Base-by-base conservation (phyloP, 2,797 vertebrate species). In the Scyliorhinus canicula region DNA sequence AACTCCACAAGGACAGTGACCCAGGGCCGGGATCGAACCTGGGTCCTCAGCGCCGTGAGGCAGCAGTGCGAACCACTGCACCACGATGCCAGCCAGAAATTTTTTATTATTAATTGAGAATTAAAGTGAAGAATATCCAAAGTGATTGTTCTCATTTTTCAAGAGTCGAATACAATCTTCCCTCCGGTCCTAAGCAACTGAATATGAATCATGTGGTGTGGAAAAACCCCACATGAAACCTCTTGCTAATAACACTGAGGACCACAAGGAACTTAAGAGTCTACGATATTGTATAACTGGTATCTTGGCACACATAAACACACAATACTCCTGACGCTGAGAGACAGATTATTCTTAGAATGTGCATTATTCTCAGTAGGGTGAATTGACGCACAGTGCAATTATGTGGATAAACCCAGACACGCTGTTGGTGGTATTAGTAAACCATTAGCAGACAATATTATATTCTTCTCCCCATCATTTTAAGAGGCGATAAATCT, bases 301-400 rank as follows among this genome's bases (percentile, higher is more conserved):
- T 60, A 65, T 9, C 88, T 91, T 60, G 60, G n/a, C 26, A 31
- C 19, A 44, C 19, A 44, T 28, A 65, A 91, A 91, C 88, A 63
- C 88, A 91, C 88, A 91, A 91, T 91, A 63, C 88, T 65, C 88
- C 60, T 44, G 88, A 60, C 7, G 40, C 60, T 28, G 12, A 91
- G 21, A 91, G 60, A 65, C n/a, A 63, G 21, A 65, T 91, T 91
- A 91, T 91, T 65, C 88, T 65, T 91, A 44, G 57, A 65, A 9
- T 5, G 5, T 40, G 57, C n/a, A 44, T 65, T 91, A 91, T 91
- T 91, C 60, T 65, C 88, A 65, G n/a, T 65, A 63, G 60, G 60
- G 9, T 91, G 88, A 65, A 65, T 60, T 40, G 60, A 91, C 8
- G 21, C 88, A 44, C 40, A 65, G 88, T 28, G 21, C 88, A 65